A percentile compares a stretch with the other conserved stretches of the same genome.
Evolutionary conservation across 2,797 vertebrate species (phyloP).

Genomic region (Pseudochaenichthys georgianus): DNA sequence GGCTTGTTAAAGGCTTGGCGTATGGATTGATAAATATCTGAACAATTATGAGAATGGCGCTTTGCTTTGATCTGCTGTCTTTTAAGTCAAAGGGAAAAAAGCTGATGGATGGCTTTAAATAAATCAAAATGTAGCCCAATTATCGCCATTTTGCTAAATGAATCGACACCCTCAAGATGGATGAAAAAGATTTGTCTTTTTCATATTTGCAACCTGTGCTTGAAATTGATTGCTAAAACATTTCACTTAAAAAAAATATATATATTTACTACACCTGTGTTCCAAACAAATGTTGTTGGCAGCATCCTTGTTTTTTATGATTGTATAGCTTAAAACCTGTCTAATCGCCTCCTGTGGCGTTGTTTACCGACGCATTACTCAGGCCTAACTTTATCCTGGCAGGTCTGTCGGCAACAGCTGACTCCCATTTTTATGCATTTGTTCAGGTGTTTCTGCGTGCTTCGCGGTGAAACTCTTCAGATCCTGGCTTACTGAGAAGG

Average conservation of each 20-base stretch:
- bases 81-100: background rate
- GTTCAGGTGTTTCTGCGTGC: slow-evolving; percentile 93
- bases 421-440: slow-evolving; percentile 62
- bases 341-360: slow-evolving; percentile 43
- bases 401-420: slow-evolving; percentile 69
- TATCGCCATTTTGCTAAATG: background rate
- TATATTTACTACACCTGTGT: slow-evolving; percentile 1
- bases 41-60: slow-evolving; percentile 12
- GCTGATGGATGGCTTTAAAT: background rate
- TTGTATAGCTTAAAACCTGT: slow-evolving; percentile 38
- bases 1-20: background rate
- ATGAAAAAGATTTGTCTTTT: background rate
- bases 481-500: slow-evolving; percentile 97
- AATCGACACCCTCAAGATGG: background rate
- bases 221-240: background rate
- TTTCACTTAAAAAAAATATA: too few species aligned
- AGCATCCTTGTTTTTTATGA: slow-evolving; percentile 11
- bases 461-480: slow-evolving; percentile 99
- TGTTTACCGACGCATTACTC: slow-evolving; percentile 55
- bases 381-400: slow-evolving; percentile 60
- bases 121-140: background rate
- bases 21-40: slow-evolving; percentile 2
- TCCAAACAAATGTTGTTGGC: background rate
- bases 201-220: background rate
- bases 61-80: slow-evolving; percentile 1